Evolutionary conservation across 1,140 invertebrate genomes (phyloP).

Genomic region (Copidosoma floridanum): DNA sequence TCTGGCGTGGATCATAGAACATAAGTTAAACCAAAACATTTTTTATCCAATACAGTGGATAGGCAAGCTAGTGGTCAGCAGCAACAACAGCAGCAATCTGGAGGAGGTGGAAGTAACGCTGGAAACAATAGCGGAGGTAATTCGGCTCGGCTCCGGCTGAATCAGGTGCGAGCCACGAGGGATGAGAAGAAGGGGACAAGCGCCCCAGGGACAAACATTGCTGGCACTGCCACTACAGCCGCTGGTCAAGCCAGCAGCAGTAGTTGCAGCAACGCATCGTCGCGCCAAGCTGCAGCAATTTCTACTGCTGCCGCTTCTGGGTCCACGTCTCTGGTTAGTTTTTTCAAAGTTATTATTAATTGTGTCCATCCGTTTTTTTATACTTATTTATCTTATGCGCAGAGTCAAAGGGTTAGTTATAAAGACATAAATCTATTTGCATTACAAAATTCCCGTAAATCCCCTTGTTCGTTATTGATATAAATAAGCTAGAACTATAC

Average conservation of each 20-base stretch:
- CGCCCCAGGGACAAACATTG: neutral
- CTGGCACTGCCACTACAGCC: neutral
- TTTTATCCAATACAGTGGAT: conserved; percentile 42
- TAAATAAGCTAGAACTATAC: too few relatives aligned
- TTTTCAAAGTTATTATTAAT: too few relatives aligned
- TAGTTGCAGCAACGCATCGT: neutral
- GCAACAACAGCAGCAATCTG: neutral
- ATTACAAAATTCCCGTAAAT: too few relatives aligned
- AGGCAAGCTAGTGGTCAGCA: conserved; percentile 41
- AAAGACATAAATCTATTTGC: too few relatives aligned
- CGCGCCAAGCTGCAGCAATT: neutral
- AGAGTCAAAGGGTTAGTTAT: too few relatives aligned
- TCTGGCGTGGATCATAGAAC: too few relatives aligned
- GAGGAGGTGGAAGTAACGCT: conserved; percentile 52
- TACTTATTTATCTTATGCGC: too few relatives aligned
- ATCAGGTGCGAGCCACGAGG: conserved; percentile 57
- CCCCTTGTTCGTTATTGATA: too few relatives aligned
- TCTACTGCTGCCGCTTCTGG: conserved; percentile 2
- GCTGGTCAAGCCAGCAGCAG: neutral
- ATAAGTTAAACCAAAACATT: neutral
- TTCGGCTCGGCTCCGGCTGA: too few relatives aligned
- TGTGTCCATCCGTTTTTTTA: too few relatives aligned
- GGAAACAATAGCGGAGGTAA: too few relatives aligned
- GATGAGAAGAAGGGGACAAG: conserved; percentile 56
- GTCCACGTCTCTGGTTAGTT: too few relatives aligned